Evolutionary conservation across 2,888 invertebrate genomes (phyloP).

Genomic region (Lamellibrachia columna): DNA sequence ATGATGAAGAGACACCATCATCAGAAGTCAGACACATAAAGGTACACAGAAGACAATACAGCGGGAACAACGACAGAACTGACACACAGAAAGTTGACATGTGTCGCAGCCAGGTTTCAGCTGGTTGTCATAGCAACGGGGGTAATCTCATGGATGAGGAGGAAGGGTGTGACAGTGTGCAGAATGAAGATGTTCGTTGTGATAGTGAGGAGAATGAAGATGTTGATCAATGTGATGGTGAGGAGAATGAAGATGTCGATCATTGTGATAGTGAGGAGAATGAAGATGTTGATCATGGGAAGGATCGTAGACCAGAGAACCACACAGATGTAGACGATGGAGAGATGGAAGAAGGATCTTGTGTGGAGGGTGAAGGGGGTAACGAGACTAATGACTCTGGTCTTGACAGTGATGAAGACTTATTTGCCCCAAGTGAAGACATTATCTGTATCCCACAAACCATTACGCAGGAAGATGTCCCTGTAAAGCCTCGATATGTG

Average conservation of each 20-base stretch:
- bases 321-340: background rate
- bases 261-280: background rate
- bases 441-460: background rate
- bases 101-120: background rate
- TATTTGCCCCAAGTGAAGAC: background rate
- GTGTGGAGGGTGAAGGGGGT: background rate
- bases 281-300: conserved; percentile 21
- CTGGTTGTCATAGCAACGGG: background rate
- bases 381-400: background rate
- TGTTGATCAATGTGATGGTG: background rate
- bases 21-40: background rate
- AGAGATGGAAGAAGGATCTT: conserved; percentile 18
- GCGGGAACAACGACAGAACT: background rate
- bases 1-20: background rate
- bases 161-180: conserved; percentile 18
- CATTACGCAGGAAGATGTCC: background rate
- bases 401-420: background rate
- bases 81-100: background rate
- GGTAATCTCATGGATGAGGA: background rate
- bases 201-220: conserved; percentile 17
- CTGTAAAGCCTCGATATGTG: background rate
- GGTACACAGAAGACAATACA: background rate
- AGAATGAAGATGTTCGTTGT: background rate
- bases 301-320: background rate
- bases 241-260: conserved; percentile 22